Conservation (phyloP, 2,113 vertebrate genomes). For the Hippocampus comes region DNA sequence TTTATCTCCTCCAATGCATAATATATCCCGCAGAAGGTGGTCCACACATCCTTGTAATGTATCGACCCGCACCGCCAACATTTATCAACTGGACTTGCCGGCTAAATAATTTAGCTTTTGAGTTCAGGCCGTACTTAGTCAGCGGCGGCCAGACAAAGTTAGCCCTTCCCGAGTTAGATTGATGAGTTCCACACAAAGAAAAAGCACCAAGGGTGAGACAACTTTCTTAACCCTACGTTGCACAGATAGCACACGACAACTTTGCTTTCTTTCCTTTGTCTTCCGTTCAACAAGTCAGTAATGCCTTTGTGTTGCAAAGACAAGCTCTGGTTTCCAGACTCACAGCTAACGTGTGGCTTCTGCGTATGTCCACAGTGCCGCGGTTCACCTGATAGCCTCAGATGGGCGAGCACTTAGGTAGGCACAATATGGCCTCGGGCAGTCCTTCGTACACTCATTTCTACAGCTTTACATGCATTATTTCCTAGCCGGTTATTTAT, state of each 20-base stretch:
- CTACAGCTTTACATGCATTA: slow-evolving; percentile 49
- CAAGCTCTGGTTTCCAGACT: slow-evolving; percentile 4
- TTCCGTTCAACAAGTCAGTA: not conserved
- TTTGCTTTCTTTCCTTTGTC: not conserved
- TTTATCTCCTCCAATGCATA: slow-evolving; percentile 74
- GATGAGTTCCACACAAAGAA: slow-evolving; percentile 48
- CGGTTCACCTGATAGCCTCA: slow-evolving; percentile 33
- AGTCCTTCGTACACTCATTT: slow-evolving; percentile 39
- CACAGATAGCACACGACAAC: slow-evolving; percentile 22
- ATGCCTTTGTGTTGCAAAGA: not conserved
- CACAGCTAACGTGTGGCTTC: slow-evolving; percentile 20
- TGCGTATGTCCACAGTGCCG: slow-evolving; percentile 18
- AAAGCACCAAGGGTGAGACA: slow-evolving; percentile 33
- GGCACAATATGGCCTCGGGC: slow-evolving; percentile 38
- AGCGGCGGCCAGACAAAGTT: slow-evolving; percentile 59
- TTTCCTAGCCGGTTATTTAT: slow-evolving; percentile 38
- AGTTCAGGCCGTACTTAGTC: slow-evolving; percentile 62
- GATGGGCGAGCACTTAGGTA: slow-evolving; percentile 35
- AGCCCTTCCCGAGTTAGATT: slow-evolving; percentile 50
- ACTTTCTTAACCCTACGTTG: slow-evolving; percentile 43
- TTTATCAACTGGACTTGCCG: slow-evolving; percentile 74
- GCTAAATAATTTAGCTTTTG: slow-evolving; percentile 79
- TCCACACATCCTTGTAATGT: slow-evolving; percentile 72
- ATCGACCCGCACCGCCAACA: slow-evolving; percentile 68
- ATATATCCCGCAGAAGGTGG: slow-evolving; percentile 71